Conservation (phyloP, 2,797 vertebrate genomes). For the Scolopax rusticola region DNA sequence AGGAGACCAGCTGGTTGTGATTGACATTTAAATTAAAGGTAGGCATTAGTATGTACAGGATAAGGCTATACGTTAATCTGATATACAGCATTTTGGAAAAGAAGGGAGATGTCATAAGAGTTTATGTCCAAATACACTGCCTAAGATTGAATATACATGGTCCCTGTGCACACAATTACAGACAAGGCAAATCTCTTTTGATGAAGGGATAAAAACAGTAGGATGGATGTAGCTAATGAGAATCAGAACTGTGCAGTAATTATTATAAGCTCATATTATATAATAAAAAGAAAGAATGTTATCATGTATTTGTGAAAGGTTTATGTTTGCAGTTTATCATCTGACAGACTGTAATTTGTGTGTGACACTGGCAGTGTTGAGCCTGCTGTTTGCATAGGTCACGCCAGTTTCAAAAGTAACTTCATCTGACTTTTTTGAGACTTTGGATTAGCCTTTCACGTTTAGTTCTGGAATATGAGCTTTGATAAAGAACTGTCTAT, state of each 20-base stretch:
- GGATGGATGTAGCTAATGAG: background rate
- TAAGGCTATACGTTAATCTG: background rate
- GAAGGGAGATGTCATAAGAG: background rate
- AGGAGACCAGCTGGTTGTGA: background rate
- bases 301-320: background rate
- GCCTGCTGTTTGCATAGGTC: background rate
- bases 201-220: background rate
- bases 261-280: background rate
- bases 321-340: background rate
- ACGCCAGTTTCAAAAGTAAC: background rate
- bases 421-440: background rate
- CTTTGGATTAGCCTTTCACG: background rate
- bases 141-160: background rate
- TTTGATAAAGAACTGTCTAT: background rate
- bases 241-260: background rate
- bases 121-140: background rate
- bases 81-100: background rate
- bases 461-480: background rate
- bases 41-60: background rate
- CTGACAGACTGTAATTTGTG: too few species aligned
- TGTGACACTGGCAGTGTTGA: background rate
- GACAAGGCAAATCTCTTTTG: background rate
- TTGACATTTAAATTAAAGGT: background rate
- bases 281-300: background rate
- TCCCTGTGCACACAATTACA: background rate